A percentile compares a stretch with the other conserved stretches of the same genome.
phyloP scores from a whole-genome alignment of 2,888 invertebrate genomes.

The Stenoptilia bipunctidactyla region DNA sequence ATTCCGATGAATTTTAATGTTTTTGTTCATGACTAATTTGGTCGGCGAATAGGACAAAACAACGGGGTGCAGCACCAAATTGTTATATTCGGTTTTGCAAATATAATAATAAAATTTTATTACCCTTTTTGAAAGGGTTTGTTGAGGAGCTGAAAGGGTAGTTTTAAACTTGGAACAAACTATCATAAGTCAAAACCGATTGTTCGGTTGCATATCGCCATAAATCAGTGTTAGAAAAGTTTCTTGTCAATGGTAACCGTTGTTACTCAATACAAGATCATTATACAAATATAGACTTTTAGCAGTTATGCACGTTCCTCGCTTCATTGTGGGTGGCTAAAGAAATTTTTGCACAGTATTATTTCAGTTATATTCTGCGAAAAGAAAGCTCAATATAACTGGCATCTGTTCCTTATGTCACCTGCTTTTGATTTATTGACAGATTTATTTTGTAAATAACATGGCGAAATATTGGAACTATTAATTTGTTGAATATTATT shows the following conservation, averaged over 20 bases:
- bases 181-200: slow-evolving; percentile 59
- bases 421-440: slow-evolving; percentile 31
- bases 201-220: slow-evolving; percentile 62
- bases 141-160: slow-evolving; percentile 58
- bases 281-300: slow-evolving; percentile 70
- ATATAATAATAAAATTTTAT: slow-evolving; percentile 69
- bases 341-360: slow-evolving; percentile 37
- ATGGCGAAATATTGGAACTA: no score
- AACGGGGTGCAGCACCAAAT: slow-evolving; percentile 47
- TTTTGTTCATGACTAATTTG: slow-evolving; percentile 60
- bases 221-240: slow-evolving; percentile 62
- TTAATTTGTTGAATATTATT: no score
- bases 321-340: slow-evolving; percentile 43
- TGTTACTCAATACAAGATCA: slow-evolving; percentile 62
- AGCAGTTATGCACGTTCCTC: slow-evolving; percentile 57
- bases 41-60: slow-evolving; percentile 34
- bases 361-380: slow-evolving; percentile 39
- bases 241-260: slow-evolving; percentile 40
- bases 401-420: slow-evolving; percentile 39
- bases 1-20: slow-evolving; percentile 41
- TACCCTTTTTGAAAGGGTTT: slow-evolving; percentile 67
- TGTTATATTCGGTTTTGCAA: slow-evolving; percentile 56
- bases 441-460: no score
- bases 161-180: slow-evolving; percentile 37
- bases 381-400: slow-evolving; percentile 47